Evolutionary conservation across 2,797 vertebrate species (phyloP), one percentile per base, ranked within the genome.

Genomic region (Esox masquinongy): DNA sequence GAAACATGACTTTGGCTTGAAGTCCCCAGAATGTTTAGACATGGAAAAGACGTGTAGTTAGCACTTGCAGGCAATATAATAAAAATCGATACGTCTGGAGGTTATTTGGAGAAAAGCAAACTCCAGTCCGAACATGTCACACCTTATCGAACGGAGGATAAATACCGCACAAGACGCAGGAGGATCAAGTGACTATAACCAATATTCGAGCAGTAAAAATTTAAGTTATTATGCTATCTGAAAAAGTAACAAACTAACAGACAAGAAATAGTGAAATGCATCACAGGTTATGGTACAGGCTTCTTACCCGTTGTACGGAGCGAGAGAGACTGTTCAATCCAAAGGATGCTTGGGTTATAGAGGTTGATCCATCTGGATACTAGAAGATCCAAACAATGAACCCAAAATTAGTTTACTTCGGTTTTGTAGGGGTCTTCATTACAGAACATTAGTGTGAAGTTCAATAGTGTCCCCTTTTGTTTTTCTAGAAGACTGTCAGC

Each of bases 281-380:
- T 19, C 17, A 17, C 0, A 8, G 17, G 29, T 17, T 67, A 67
- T 47, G 24, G n/a, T 4, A 22, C 56, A 61, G 22, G 56, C 31
- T 66, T 17, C 75, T 77, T 77, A 77, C 75, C 75, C 70, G 50
- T 24, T 49, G 68, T n/a, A 36, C 75, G 39, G 34, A 70, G 56
- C 22, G 22, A 43, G 68, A 39, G 19, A 67, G 15, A 31, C 43
- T 56, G 68, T 43, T 50, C 53, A 67, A 34, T 77, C 75, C 75
- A 77, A 26, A 24, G 14, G 63, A 50, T 34, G 69, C 69, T 66
- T 34, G 74, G 67, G 26, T 36, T 71, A 71, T 26, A 71, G 49
- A 39, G 71, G 19, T 14, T 59, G 71, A 43, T 70, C 71, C 71
- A 73, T 73, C 22, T 43, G 71, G 71, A 73, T 31, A 34, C 31